phyloP scores from a whole-genome alignment of 2,888 invertebrate genomes.

The Terebella lapidaria region DNA sequence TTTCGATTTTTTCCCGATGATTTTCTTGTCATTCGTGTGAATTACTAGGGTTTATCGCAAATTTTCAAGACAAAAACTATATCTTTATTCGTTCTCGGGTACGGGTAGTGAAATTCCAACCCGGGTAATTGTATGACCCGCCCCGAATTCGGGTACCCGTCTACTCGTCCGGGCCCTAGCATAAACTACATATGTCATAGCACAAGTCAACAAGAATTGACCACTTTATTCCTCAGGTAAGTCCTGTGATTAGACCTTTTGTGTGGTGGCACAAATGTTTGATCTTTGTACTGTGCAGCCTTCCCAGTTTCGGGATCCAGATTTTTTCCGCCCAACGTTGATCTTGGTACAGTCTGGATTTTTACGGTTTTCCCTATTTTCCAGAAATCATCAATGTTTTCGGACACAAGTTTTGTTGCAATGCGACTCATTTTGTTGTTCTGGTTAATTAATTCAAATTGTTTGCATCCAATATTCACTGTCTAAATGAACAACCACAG shows the following conservation, averaged over 20 bases:
- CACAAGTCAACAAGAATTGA: neutral
- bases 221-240: neutral
- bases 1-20: too few relatives aligned
- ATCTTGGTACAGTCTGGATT: conserved; percentile 25
- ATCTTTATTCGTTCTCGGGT: too few relatives aligned
- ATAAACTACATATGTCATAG: conserved; percentile 2
- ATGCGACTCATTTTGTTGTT: neutral
- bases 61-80: too few relatives aligned
- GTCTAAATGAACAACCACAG: too few relatives aligned
- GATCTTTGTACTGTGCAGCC: conserved; percentile 17
- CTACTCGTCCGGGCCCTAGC: too few relatives aligned
- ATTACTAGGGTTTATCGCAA: too few relatives aligned
- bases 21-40: too few relatives aligned
- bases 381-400: conserved; percentile 45
- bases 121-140: too few relatives aligned
- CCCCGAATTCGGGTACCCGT: too few relatives aligned
- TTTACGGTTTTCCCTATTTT: conserved; percentile 32
- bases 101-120: too few relatives aligned
- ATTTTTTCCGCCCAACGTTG: conserved; percentile 28
- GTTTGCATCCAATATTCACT: too few relatives aligned
- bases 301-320: conserved; percentile 31
- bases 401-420: conserved; percentile 27
- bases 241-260: conserved; percentile 24
- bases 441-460: too few relatives aligned
- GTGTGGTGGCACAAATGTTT: conserved; percentile 31